Evolutionary conservation across 1,140 invertebrate genomes (phyloP), one percentile per base, ranked within the genome.

Genomic region (Thaumatotibia leucotreta): DNA sequence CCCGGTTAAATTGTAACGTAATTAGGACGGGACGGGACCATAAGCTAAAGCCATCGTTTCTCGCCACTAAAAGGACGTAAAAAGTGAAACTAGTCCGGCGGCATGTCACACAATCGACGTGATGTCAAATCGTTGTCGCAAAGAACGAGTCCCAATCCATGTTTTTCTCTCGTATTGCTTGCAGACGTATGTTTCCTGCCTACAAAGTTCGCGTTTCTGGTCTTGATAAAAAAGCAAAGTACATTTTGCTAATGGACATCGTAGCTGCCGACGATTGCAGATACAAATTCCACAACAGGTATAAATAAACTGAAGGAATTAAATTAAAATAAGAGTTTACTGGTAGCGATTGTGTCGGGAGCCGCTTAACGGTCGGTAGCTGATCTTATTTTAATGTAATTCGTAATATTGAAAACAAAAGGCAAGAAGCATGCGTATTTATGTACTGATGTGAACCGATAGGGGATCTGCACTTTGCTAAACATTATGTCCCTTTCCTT

Each of bases 231-330:
- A 95, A 97, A 93, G 96, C 96, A 93, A 98, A 97, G 94, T 98
- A 98, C 94, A 97, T 97, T 90, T 94, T 98, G 78, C 94, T 98
- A 91, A 97, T 98, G 95, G 96, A 97, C 94, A 97, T 97, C 92
- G 96, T 97, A 82, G 95, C 96, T 80, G 96, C 96, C 71, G 96
- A 97, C 92, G 96, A 97, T 93, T 97, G 96, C 93, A 94, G 96
- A 93, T 98, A 97, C 94, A 97, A 98, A 94, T 98, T 97, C 94
- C 97, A 97, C 93, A 98, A 97, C 95, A 96, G 95, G 95, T 96
- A 92, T 86, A 84, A 86, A 86, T 83, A 80, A 82, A 75, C 80
- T 79, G 65, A 72, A 78, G 81, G 83, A 86, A 88, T 89, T 86
- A 88, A 86, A 88, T 91, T 88, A 88, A 88, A 90, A 89, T 90